Conservation (phyloP, 2,888 invertebrate species). For the Seira musarum region DNA sequence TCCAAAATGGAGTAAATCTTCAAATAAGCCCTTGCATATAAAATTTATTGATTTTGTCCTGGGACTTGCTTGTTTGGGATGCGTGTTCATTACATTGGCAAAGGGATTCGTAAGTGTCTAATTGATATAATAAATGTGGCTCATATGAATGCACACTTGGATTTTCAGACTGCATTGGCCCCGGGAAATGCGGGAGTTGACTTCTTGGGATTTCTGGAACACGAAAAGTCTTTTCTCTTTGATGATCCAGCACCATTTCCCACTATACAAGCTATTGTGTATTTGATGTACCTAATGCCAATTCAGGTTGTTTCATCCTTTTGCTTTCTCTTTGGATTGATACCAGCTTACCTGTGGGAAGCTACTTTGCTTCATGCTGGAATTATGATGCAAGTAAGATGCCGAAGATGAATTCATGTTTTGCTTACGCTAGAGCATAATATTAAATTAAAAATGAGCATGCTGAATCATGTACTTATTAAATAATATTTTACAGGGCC, state of each 20-base stretch:
- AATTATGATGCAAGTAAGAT: conserved; percentile 61
- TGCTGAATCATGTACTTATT: neutral
- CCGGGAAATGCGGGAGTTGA: conserved; percentile 30
- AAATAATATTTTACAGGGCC: conserved; percentile 55
- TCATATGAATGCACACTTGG: neutral
- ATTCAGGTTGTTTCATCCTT: conserved; percentile 52
- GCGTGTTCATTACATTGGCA: conserved; percentile 55
- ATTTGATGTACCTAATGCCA: conserved; percentile 66
- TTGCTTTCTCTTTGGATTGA: conserved; percentile 42
- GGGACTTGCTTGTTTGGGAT: conserved; percentile 55
- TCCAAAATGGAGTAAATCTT: conserved; percentile 56
- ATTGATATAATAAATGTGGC: neutral
- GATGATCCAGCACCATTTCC: conserved; percentile 65
- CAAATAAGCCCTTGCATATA: neutral
- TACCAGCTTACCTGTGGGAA: conserved; percentile 67
- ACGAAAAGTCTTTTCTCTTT: conserved; percentile 60
- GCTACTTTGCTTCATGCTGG: conserved; percentile 63
- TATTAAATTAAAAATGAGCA: neutral
- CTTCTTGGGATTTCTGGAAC: conserved; percentile 44
- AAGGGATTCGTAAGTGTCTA: conserved; percentile 64
- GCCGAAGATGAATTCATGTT: conserved; percentile 8
- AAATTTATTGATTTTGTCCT: conserved; percentile 57
- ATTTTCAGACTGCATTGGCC: conserved; percentile 28
- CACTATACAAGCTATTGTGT: conserved; percentile 61
- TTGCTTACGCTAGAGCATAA: no score